These are phyloP conservation scores for Pseudotriccus pelzelni DNA, from an alignment of 2,797 vertebrate genomes.

Conservation along the genomic window DNA sequence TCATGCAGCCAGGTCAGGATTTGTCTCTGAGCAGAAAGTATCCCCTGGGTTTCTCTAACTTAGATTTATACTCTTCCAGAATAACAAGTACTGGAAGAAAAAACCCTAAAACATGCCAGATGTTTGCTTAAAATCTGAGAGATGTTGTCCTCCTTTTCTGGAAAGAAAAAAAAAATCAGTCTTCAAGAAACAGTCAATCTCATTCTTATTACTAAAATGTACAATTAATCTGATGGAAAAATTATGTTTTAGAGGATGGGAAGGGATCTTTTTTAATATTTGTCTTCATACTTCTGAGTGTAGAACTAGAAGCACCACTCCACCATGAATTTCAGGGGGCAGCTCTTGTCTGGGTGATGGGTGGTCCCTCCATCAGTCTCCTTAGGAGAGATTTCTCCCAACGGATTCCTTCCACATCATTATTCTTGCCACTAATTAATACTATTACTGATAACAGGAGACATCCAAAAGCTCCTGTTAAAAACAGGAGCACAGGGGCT, in stretches of 20 bases:
- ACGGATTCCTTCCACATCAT: neutral
- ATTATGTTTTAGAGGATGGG: rapidly evolving
- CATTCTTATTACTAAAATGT: neutral
- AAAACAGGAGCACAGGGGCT: neutral
- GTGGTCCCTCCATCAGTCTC: neutral
- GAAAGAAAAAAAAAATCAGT: neutral
- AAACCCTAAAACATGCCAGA: neutral
- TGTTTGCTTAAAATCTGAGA: neutral
- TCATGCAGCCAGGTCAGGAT: neutral
- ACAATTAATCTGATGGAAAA: neutral
- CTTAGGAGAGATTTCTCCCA: neutral
- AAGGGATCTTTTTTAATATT: neutral
- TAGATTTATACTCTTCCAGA: neutral
- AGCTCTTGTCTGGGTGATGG: neutral
- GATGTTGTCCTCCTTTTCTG: neutral
- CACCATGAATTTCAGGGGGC: neutral
- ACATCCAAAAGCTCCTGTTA: neutral
- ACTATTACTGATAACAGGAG: neutral
- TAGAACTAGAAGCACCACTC: neutral
- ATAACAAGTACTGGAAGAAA: neutral
- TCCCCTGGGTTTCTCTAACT: neutral
- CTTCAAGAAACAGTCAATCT: neutral
- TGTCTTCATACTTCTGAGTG: neutral
- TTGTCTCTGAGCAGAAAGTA: neutral
- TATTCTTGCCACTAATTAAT: neutral